Percentiles rank a stretch among this genome's conserved stretches.
These are phyloP conservation scores for Halcyon badia DNA, from an alignment of 2,797 vertebrate genomes.

Conservation along the genomic window DNA sequence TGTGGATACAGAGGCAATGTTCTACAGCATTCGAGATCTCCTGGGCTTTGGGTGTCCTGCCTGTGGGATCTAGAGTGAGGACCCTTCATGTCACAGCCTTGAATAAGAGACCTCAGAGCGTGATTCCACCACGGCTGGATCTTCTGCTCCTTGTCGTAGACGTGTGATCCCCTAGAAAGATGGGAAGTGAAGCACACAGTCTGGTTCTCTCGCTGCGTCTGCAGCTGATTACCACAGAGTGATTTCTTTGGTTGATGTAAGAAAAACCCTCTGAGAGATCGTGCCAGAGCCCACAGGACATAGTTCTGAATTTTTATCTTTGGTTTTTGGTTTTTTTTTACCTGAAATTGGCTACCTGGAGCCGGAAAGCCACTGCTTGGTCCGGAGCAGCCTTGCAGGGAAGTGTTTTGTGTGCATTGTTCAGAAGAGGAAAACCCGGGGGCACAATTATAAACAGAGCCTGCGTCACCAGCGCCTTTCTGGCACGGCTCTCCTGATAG, in stretches of 20 bases:
- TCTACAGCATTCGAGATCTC: background rate
- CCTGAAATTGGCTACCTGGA: background rate
- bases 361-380: background rate
- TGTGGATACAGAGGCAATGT: accelerated
- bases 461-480: background rate
- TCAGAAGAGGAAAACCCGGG: slow-evolving; percentile 51
- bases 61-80: background rate
- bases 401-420: slow-evolving; percentile 13
- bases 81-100: background rate
- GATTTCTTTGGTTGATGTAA: background rate
- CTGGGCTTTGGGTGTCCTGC: background rate
- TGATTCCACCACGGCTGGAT: accelerated
- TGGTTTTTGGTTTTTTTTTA: background rate
- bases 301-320: background rate
- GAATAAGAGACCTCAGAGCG: background rate
- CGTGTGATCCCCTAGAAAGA: background rate
- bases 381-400: slow-evolving; percentile 13
- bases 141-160: background rate
- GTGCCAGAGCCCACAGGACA: background rate
- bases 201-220: background rate
- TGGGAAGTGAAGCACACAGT: background rate
- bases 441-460: slow-evolving; percentile 51
- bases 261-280: background rate
- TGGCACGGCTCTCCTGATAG: slow-evolving; percentile 14
- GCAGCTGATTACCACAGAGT: background rate